Evolutionary conservation across 1,140 invertebrate species (phyloP).

Genomic region (Heliothis virescens): DNA sequence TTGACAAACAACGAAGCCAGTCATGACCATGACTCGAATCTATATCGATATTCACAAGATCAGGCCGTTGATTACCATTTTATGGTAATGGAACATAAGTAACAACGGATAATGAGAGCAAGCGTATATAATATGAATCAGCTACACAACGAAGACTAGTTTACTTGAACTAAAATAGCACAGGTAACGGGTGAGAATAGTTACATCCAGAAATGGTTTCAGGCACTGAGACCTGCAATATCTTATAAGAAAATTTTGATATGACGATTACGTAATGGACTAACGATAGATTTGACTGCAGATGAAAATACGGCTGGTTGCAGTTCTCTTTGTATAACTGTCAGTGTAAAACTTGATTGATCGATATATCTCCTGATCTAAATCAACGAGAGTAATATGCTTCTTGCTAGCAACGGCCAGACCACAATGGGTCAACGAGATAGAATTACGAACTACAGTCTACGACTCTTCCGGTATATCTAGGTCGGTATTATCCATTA

Average conservation of each 20-base stretch:
- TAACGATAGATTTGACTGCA: no score
- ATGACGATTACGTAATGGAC: no score
- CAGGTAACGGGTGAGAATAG: not conserved
- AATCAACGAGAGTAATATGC: not conserved
- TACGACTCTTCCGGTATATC: not conserved
- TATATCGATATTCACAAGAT: not conserved
- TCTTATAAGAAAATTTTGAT: no score
- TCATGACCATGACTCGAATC: no score
- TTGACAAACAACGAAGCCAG: no score
- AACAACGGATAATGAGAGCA: not conserved
- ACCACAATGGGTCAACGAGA: conserved; percentile 8
- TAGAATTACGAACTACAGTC: conserved; percentile 9
- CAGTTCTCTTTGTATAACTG: no score
- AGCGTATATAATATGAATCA: not conserved
- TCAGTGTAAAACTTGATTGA: not conserved
- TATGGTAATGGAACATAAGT: not conserved
- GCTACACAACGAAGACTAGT: not conserved
- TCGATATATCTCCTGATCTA: not conserved
- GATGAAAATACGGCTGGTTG: no score
- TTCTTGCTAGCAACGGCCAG: not conserved
- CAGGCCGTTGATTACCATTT: not conserved
- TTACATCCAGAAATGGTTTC: not conserved
- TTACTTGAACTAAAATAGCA: not conserved
- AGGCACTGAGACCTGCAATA: no score
- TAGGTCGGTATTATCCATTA: conserved; percentile 1